A percentile compares a stretch with the other conserved stretches of the same genome.
phyloP scores from a whole-genome alignment of 2,113 vertebrate genomes.

The Jaculus jaculus region DNA sequence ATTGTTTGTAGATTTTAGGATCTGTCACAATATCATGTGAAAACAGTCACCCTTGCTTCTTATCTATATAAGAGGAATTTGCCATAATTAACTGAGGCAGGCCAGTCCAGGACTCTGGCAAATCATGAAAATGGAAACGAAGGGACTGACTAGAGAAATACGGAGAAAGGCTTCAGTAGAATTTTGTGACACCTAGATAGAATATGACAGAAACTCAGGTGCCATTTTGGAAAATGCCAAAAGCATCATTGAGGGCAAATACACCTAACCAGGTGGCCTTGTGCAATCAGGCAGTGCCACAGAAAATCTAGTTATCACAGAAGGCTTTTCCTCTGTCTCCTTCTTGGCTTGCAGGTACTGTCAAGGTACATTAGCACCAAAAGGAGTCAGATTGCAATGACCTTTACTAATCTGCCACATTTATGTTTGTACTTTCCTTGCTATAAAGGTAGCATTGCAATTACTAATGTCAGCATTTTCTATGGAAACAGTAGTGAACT shows the following conservation, averaged over 20 bases:
- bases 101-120: constrained; percentile 24
- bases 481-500: constrained; percentile 77
- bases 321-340: constrained; percentile 23
- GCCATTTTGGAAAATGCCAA: constrained; percentile 71
- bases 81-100: constrained; percentile 28
- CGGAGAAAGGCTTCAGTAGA: constrained; percentile 23
- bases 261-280: constrained; percentile 61
- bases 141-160: constrained; percentile 49
- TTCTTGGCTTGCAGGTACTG: constrained; percentile 56
- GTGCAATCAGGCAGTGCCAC: constrained; percentile 39
- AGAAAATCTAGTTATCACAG: constrained; percentile 54
- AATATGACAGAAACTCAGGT: constrained; percentile 61
- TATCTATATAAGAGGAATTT: background rate
- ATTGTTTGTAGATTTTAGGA: constrained; percentile 12
- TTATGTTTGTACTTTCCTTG: constrained; percentile 62
- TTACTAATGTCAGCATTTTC: constrained; percentile 80
- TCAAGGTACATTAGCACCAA: constrained; percentile 69
- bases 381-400: constrained; percentile 75
- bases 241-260: constrained; percentile 48
- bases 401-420: constrained; percentile 79
- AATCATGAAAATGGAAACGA: constrained; percentile 61
- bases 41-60: background rate
- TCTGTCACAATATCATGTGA: background rate
- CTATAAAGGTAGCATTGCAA: constrained; percentile 68
- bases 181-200: constrained; percentile 47